phyloP scores from a whole-genome alignment of 2,113 vertebrate genomes.

The Oryzias javanicus region DNA sequence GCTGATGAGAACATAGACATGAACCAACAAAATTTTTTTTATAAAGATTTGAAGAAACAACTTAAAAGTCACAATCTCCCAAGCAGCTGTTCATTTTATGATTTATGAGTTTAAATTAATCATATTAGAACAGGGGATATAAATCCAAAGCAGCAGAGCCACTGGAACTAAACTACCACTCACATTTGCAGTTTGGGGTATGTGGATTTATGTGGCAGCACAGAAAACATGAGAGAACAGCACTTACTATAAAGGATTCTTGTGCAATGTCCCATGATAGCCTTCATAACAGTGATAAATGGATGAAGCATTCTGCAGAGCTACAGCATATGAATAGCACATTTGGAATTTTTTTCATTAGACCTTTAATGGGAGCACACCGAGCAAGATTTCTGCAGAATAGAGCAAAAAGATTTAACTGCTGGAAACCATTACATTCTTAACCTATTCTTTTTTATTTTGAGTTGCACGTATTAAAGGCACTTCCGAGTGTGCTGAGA shows the following conservation, averaged over 20 bases:
- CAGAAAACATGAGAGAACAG: conserved; percentile 45
- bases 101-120: conserved; percentile 18
- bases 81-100: conserved; percentile 1
- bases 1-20: too few species aligned
- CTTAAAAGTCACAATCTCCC: too few species aligned
- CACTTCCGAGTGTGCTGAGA: conserved; percentile 1
- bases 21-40: too few species aligned
- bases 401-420: conserved; percentile 24
- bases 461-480: background rate
- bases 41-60: too few species aligned
- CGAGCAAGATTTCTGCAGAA: conserved; percentile 19
- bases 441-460: conserved; percentile 37
- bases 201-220: conserved; percentile 44
- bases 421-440: conserved; percentile 19
- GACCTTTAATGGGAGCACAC: conserved; percentile 4
- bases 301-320: conserved; percentile 31
- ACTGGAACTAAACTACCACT: conserved; percentile 9
- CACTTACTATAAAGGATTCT: conserved; percentile 60
- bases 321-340: conserved; percentile 42
- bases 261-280: conserved; percentile 64
- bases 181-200: conserved; percentile 26
- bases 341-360: conserved; percentile 28
- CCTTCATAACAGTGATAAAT: conserved; percentile 71
- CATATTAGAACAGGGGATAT: conserved; percentile 8
- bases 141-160: conserved; percentile 35